Base-by-base conservation (phyloP, 2,797 vertebrate genomes). In the Darevskia mixta region DNA sequence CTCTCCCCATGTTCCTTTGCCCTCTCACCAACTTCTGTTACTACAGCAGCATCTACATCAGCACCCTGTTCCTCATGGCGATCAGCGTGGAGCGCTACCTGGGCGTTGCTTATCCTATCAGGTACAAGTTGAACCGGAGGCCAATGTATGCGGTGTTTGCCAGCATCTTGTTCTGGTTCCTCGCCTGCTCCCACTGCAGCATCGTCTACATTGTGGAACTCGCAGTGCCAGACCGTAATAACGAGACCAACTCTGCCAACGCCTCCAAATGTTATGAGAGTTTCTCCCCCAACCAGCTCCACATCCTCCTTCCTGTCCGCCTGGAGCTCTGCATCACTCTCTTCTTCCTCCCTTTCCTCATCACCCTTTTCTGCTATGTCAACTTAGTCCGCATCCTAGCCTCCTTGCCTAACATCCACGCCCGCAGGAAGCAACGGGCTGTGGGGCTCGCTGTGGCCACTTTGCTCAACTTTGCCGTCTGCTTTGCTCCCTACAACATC, bases 1-100 rank as follows among this genome's bases (percentile, higher is more conserved):
- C 82, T 0, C 88, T 98, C 38, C 96, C 96, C 0, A 49, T 80
- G 58, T 10, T 89, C 1, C 93, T 98, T 41, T 99, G 98, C 9
- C 97, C 98, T 0, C 25, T 98, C 69, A 97, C 95, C 0, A 96
- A 95, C 0, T 98, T 98, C 29, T 83, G 97, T n/a, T 98, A 98
- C 94, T 99, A 97, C 93, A 97, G 97, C 94, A 98, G 97, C 95
- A 98, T 98, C 95, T 99, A 99, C 95, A 97, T 97, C 95, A 98
- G 98, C 96, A 98, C 98, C 0, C 95, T 98, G 83, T 96, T 98
- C 78, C 96, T 99, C 89, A 98, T 98, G 0, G 98, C 97, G 0
- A 97, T 99, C 17, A 97, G 98, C 18, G 94, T 98, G 1, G 98
- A 98, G 90, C 97, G 98, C 4, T 99, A 98, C 87, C 94, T 98